phyloP scores from a whole-genome alignment of 1,140 invertebrate genomes.

The Leptopilina clavipes region DNA sequence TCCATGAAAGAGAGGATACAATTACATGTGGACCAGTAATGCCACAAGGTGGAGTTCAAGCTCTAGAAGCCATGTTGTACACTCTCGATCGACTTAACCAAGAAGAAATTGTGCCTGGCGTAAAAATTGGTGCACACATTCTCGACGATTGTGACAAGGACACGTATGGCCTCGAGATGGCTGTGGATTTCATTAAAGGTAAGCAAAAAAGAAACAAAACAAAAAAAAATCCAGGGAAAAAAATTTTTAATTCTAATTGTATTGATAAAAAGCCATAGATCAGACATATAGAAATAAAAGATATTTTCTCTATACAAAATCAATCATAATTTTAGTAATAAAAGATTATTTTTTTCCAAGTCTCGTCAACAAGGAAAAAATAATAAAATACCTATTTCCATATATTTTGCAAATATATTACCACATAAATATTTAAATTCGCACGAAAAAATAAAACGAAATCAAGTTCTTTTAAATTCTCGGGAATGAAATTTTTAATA shows the following conservation, averaged over 20 bases:
- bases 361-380: no score
- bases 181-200: conserved; percentile 98
- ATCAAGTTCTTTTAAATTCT: background rate
- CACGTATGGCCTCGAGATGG: conserved; percentile 96
- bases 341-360: no score
- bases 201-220: conserved; percentile 66
- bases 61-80: conserved; percentile 93
- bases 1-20: conserved; percentile 89
- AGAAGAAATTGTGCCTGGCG: conserved; percentile 80
- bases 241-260: no score
- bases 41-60: conserved; percentile 95
- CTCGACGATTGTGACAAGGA: conserved; percentile 97
- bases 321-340: no score
- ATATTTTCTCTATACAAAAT: no score
- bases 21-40: conserved; percentile 93
- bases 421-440: background rate
- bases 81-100: conserved; percentile 91
- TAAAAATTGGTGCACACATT: conserved; percentile 90
- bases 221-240: no score
- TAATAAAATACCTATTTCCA: no score
- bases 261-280: no score
- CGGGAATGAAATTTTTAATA: background rate
- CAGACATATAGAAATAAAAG: no score
- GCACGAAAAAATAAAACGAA: background rate
- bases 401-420: no score